Percentiles rank a stretch among this genome's conserved stretches.
phyloP scores from a whole-genome alignment of 2,113 vertebrate genomes.

The Ophiodon elongatus region DNA sequence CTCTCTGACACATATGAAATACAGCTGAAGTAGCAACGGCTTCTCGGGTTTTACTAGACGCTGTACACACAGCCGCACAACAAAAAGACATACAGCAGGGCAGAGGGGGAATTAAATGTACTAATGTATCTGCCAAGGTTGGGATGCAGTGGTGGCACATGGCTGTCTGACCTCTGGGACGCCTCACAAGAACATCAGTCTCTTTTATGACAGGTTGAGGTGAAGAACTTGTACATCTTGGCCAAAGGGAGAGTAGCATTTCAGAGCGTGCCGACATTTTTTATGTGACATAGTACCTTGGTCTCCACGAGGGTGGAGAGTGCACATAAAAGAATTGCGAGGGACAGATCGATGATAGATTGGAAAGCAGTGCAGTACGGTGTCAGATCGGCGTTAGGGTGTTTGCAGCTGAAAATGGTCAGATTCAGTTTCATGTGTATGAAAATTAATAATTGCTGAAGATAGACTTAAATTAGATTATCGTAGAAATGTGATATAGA shows the following conservation, averaged over 20 bases:
- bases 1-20: conserved; percentile 35
- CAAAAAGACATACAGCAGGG: conserved; percentile 45
- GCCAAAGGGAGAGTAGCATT: conserved; percentile 28
- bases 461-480: not conserved
- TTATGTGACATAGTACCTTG: conserved; percentile 38
- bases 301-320: conserved; percentile 39
- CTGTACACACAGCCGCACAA: conserved; percentile 9
- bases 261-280: not conserved
- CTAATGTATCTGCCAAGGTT: conserved; percentile 62
- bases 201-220: conserved; percentile 55
- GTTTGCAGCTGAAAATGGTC: conserved; percentile 4
- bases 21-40: conserved; percentile 18
- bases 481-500: not conserved
- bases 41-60: conserved; percentile 25
- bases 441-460: not conserved
- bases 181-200: conserved; percentile 48
- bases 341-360: conserved; percentile 44
- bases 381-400: conserved; percentile 9
- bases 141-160: conserved; percentile 37
- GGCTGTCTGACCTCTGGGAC: conserved; percentile 53
- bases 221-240: conserved; percentile 43
- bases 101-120: conserved; percentile 56
- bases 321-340: conserved; percentile 24
- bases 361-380: conserved; percentile 39
- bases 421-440: conserved; percentile 20